These are phyloP conservation scores for Stegodyphus mimosarum DNA, from an alignment of 1,140 invertebrate species.

Conservation along the genomic window DNA sequence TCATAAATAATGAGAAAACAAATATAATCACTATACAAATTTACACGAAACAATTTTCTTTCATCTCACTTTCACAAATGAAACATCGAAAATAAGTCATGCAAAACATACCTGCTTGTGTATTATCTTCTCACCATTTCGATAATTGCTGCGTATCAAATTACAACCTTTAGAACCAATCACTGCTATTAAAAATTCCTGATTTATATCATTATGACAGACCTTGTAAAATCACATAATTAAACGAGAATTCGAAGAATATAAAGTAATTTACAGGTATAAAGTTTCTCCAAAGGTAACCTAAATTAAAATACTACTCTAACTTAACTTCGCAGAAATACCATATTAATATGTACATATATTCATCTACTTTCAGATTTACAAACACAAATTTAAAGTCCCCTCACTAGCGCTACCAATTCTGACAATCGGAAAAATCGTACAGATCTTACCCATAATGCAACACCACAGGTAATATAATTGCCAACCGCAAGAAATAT, in stretches of 20 bases:
- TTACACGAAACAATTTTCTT: too few species aligned
- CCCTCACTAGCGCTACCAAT: not conserved
- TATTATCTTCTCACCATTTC: not conserved
- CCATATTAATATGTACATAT: not conserved
- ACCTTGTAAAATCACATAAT: not conserved
- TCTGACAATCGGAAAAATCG: not conserved
- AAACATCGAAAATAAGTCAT: too few species aligned
- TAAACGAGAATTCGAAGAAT: not conserved
- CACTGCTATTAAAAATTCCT: not conserved
- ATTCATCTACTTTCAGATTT: not conserved
- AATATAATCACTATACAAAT: too few species aligned
- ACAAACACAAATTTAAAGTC: not conserved
- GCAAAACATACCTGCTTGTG: not conserved
- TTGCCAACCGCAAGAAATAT: not conserved
- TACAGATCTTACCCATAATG: not conserved
- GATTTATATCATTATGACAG: not conserved
- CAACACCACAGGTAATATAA: not conserved
- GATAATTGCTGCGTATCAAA: not conserved
- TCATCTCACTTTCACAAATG: too few species aligned
- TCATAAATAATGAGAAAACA: too few species aligned
- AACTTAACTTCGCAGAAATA: not conserved
- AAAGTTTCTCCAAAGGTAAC: not conserved
- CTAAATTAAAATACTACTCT: not conserved
- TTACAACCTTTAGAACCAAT: not conserved
- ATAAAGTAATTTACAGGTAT: not conserved